Percentiles rank a stretch among this genome's conserved stretches.
Conservation (phyloP, 2,113 vertebrate species). For the Piaya cayana region DNA sequence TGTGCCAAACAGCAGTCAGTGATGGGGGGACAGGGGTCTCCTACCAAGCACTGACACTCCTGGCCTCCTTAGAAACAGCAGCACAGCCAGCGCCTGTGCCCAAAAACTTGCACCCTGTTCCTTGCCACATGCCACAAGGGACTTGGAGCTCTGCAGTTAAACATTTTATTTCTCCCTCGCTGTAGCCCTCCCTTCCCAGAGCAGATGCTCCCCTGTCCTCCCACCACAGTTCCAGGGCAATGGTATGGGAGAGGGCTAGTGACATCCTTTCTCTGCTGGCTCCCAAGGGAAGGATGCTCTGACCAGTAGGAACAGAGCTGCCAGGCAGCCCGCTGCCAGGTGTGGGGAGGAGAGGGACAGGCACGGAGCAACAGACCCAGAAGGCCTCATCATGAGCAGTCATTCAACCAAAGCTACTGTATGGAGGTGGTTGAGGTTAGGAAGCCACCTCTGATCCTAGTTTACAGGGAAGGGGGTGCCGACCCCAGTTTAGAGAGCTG, state of each 20-base stretch:
- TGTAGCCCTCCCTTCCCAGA: background rate
- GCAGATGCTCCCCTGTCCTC: background rate
- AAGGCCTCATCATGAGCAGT: background rate
- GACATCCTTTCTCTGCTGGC: background rate
- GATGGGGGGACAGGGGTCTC: background rate
- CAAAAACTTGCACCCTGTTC: background rate
- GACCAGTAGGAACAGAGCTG: background rate
- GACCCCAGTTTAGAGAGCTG: conserved; percentile 79
- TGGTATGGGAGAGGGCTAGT: background rate
- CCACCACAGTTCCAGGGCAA: background rate
- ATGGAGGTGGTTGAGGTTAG: background rate
- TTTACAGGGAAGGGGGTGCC: background rate
- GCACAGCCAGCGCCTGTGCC: accelerated
- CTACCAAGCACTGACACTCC: accelerated
- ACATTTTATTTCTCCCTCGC: conserved; percentile 21
- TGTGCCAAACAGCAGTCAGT: accelerated
- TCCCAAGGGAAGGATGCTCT: background rate
- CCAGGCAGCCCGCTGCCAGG: background rate
- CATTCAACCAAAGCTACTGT: background rate
- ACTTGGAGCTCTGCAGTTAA: background rate
- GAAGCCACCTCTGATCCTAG: background rate
- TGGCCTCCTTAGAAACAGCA: background rate
- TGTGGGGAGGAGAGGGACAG: background rate
- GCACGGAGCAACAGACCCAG: accelerated
- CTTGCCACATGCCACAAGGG: background rate